phyloP scores from a whole-genome alignment of 2,113 vertebrate genomes.

The Datnioides undecimradiatus region DNA sequence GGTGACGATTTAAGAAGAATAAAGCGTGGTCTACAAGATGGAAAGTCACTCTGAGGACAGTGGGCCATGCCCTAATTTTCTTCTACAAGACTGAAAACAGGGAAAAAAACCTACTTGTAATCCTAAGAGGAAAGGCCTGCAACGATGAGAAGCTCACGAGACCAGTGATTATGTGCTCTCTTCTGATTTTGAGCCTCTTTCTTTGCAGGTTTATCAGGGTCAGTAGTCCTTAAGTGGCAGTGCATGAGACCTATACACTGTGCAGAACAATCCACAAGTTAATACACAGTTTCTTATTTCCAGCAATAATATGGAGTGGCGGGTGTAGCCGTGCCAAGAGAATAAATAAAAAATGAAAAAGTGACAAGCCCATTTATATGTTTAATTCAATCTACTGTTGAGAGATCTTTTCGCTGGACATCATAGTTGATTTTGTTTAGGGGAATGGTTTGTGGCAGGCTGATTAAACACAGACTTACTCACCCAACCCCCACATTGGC shows the following conservation, averaged over 20 bases:
- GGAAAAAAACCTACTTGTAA: neutral
- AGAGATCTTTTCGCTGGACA: slow-evolving; percentile 66
- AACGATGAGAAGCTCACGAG: neutral
- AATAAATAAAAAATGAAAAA: slow-evolving; percentile 69
- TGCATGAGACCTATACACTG: neutral
- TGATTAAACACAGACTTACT: slow-evolving; percentile 74
- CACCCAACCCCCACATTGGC: slow-evolving; percentile 58
- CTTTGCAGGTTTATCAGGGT: neutral
- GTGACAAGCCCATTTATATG: slow-evolving; percentile 73
- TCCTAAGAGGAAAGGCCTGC: neutral
- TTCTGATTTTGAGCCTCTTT: neutral
- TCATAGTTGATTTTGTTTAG: slow-evolving; percentile 75
- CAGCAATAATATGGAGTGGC: slow-evolving; percentile 59
- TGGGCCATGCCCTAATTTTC: slow-evolving; percentile 54
- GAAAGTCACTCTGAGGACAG: slow-evolving; percentile 68
- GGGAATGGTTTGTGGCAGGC: slow-evolving; percentile 69
- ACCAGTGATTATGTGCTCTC: neutral
- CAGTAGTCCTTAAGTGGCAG: neutral
- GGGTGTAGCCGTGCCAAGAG: slow-evolving; percentile 39
- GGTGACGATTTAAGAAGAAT: slow-evolving; percentile 46
- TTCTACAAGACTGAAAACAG: slow-evolving; percentile 1
- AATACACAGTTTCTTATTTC: slow-evolving; percentile 45
- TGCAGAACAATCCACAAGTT: slow-evolving; percentile 47
- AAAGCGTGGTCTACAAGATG: slow-evolving; percentile 39
- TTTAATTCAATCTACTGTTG: slow-evolving; percentile 73